Evolutionary conservation across 2,113 vertebrate genomes (phyloP).

Genomic region (Columba janthina): DNA sequence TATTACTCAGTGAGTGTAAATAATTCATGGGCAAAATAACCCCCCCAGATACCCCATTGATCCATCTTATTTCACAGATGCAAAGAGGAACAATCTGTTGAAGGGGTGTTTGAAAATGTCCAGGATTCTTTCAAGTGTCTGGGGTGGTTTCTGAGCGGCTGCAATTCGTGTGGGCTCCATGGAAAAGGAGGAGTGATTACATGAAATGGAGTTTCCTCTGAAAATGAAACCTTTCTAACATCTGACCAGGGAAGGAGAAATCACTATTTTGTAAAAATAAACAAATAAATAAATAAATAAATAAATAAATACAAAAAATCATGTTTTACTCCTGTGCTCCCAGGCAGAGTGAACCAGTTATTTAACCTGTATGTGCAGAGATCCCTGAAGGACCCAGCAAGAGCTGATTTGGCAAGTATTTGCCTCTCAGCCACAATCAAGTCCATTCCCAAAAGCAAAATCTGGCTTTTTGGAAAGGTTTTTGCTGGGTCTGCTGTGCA

Average conservation of each 20-base stretch:
- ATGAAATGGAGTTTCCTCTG: background rate
- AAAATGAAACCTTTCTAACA: background rate
- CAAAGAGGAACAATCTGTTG: background rate
- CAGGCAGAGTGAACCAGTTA: background rate
- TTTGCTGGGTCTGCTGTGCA: background rate
- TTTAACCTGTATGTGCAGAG: background rate
- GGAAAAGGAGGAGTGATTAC: background rate
- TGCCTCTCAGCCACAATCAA: background rate
- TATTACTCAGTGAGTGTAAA: constrained; percentile 33
- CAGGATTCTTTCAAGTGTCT: background rate
- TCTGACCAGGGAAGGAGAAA: background rate
- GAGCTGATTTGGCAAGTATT: background rate
- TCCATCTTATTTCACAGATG: background rate
- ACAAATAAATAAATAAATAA: too few species aligned
- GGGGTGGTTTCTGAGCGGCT: background rate
- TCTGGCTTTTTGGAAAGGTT: background rate
- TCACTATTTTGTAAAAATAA: background rate
- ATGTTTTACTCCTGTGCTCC: background rate
- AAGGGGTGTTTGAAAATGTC: background rate
- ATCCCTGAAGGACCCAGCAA: background rate
- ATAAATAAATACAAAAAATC: too few species aligned
- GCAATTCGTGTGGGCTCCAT: accelerated
- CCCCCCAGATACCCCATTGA: background rate
- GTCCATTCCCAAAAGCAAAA: background rate
- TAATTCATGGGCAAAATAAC: constrained; percentile 45